These are phyloP conservation scores for Fragum fragum DNA, from an alignment of 2,888 invertebrate genomes.

Conservation along the genomic window DNA sequence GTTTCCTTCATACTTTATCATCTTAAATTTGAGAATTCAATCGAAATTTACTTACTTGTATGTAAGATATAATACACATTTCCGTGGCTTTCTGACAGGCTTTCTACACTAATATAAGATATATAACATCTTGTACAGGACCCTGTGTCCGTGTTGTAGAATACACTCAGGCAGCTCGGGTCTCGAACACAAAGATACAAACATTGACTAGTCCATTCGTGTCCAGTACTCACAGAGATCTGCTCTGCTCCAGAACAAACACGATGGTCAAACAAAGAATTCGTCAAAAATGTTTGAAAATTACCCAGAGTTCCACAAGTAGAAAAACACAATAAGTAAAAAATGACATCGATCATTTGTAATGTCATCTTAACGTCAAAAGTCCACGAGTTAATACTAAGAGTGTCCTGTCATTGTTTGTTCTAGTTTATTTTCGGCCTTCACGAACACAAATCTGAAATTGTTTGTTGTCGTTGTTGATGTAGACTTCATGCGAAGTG, in stretches of 20 bases:
- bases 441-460: no score
- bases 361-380: no score
- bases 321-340: no score
- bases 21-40: no score
- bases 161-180: background rate
- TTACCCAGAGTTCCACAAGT: background rate
- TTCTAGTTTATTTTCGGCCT: no score
- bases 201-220: conserved; percentile 1
- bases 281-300: background rate
- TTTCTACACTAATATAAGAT: background rate
- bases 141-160: background rate
- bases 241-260: background rate
- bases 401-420: no score
- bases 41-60: conserved; percentile 15
- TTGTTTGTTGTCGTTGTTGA: no score
- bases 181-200: background rate
- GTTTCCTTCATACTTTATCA: no score
- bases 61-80: background rate
- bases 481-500: no score
- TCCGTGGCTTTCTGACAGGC: background rate
- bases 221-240: background rate
- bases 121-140: background rate
- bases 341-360: no score
- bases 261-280: background rate
- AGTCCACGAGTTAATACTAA: no score